phyloP scores from a whole-genome alignment of 2,113 vertebrate species.

The Uria lomvia region DNA sequence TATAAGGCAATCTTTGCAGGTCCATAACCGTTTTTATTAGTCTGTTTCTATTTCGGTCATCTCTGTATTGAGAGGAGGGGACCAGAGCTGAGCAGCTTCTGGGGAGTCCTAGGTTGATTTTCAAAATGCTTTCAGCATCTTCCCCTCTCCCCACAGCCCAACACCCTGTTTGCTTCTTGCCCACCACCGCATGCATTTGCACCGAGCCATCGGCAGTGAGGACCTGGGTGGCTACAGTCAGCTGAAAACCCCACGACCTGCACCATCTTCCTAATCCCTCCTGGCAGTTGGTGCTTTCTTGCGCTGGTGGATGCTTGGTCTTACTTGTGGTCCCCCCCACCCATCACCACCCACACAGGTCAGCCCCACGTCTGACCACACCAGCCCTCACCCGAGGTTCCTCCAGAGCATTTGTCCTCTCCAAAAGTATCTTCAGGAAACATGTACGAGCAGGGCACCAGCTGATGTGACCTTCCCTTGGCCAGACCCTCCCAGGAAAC shows the following conservation, averaged over 20 bases:
- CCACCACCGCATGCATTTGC: too few relatives aligned
- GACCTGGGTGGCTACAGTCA: too few relatives aligned
- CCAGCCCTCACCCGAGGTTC: neutral
- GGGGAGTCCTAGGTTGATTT: neutral
- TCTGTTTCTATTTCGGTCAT: neutral
- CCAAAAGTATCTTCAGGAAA: neutral
- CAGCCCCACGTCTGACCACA: neutral
- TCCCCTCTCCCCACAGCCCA: neutral
- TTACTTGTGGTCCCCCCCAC: neutral
- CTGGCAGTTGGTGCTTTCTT: too few relatives aligned
- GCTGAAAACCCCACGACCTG: too few relatives aligned
- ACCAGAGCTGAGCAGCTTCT: neutral
- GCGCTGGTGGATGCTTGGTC: neutral
- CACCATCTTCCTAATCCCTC: too few relatives aligned
- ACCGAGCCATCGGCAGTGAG: too few relatives aligned
- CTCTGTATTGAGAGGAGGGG: neutral
- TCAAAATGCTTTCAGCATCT: neutral
- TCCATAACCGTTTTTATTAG: neutral
- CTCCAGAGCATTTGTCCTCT: neutral
- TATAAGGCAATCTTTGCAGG: neutral
- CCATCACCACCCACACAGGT: too few relatives aligned
- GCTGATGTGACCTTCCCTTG: neutral
- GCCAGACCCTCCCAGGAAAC: too few relatives aligned
- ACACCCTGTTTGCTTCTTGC: too few relatives aligned
- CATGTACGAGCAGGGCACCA: neutral